These are phyloP conservation scores for Heliconius hewitsoni DNA, from an alignment of 1,140 invertebrate genomes.

Conservation along the genomic window DNA sequence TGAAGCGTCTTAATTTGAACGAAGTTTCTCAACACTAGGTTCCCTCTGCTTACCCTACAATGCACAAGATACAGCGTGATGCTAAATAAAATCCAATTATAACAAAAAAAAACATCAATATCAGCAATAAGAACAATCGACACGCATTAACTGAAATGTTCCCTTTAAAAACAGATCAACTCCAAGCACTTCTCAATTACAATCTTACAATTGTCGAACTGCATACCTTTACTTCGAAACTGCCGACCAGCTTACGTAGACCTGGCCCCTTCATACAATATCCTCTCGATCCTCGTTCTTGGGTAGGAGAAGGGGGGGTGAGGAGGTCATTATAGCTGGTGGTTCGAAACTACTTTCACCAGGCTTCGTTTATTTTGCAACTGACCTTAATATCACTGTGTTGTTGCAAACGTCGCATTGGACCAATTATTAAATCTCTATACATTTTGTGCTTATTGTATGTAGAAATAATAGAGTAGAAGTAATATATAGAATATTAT, in stretches of 20 bases:
- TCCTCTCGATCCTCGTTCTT: not conserved
- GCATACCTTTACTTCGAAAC: slow-evolving; percentile 1
- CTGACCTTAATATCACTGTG: slow-evolving; percentile 58
- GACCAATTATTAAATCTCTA: slow-evolving; percentile 60
- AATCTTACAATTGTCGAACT: slow-evolving; percentile 6
- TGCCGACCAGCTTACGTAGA: not conserved
- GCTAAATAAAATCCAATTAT: no score
- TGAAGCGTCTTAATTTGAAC: no score
- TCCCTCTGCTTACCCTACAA: no score
- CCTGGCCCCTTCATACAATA: not conserved
- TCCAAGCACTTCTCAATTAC: not conserved
- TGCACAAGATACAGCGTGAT: no score
- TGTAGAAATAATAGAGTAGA: not conserved
- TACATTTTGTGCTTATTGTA: slow-evolving; percentile 40
- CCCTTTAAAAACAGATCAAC: slow-evolving; percentile 16
- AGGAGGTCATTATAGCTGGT: slow-evolving; percentile 44
- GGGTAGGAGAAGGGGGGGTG: not conserved
- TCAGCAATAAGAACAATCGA: not conserved
- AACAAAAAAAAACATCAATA: not conserved
- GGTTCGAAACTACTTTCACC: slow-evolving; percentile 63
- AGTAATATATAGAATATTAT: no score
- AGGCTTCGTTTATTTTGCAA: slow-evolving; percentile 63
- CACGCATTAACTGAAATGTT: not conserved
- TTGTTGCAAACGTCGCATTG: slow-evolving; percentile 54
- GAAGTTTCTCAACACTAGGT: no score